Conservation (phyloP, 2,113 vertebrate genomes). For the Synodontis membranacea region DNA sequence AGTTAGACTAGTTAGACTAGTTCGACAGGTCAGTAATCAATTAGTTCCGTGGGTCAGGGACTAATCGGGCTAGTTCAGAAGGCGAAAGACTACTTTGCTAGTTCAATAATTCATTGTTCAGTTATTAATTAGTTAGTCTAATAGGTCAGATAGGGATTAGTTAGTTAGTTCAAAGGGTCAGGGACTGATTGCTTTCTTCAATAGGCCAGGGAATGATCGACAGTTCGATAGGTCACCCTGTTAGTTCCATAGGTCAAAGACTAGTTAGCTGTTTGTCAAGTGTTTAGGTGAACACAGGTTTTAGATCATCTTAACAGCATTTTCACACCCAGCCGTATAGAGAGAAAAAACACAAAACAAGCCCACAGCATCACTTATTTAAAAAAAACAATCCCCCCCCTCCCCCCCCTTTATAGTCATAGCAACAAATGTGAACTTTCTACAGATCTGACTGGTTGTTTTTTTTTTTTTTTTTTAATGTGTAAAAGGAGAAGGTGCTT, state of each 20-base stretch:
- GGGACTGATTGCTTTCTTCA: not conserved
- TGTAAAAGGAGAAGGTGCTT: conserved; percentile 16
- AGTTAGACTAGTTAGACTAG: too few relatives aligned
- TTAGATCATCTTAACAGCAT: not conserved
- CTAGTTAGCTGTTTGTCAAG: not conserved
- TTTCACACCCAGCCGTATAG: not conserved
- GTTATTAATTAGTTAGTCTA: not conserved
- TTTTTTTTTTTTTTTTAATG: not conserved
- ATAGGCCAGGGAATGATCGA: not conserved
- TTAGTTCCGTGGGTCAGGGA: too few relatives aligned
- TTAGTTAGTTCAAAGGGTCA: not conserved
- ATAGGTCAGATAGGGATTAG: not conserved
- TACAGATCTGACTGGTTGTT: not conserved
- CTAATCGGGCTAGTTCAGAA: not conserved
- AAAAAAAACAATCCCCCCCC: not conserved
- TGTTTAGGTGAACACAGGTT: not conserved
- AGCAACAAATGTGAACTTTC: not conserved
- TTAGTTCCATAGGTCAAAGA: not conserved
- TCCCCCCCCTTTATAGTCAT: not conserved
- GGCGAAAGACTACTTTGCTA: not conserved
- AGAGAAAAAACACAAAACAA: not conserved
- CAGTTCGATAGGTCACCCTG: not conserved
- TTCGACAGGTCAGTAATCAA: not conserved
- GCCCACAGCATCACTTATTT: not conserved
- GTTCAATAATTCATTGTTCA: not conserved